Conservation (phyloP, 2,797 vertebrate species). For the Chanos chanos region DNA sequence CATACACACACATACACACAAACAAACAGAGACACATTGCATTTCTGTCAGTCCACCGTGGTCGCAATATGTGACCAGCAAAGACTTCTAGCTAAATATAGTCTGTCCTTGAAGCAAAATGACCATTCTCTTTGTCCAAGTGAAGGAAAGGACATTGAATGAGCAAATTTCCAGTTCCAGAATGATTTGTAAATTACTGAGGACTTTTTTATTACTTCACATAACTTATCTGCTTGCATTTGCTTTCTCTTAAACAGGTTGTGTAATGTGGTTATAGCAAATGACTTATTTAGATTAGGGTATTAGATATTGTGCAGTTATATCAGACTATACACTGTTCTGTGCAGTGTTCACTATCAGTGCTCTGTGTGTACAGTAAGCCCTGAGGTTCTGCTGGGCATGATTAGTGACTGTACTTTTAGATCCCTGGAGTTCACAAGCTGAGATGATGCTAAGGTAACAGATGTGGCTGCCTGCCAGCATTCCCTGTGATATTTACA, state of each 20-base stretch:
- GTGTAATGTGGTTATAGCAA: background rate
- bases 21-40: background rate
- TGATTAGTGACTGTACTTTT: background rate
- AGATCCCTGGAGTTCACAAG: slow-evolving; percentile 2
- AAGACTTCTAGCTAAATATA: slow-evolving; percentile 31
- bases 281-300: background rate
- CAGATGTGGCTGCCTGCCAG: slow-evolving; percentile 43
- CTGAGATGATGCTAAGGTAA: slow-evolving; percentile 35
- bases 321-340: too few species aligned
- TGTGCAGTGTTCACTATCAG: too few species aligned
- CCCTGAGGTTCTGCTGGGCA: too few species aligned
- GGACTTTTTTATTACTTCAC: too few species aligned
- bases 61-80: slow-evolving; percentile 20
- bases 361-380: background rate
- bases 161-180: slow-evolving; percentile 2
- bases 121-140: background rate
- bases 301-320: too few species aligned
- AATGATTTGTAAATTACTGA: background rate
- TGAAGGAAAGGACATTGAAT: slow-evolving; percentile 16
- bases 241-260: too few species aligned
- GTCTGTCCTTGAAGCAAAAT: slow-evolving; percentile 20
- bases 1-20: slow-evolving; percentile 16
- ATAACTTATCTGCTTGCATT: too few species aligned
- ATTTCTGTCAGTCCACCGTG: slow-evolving; percentile 17
- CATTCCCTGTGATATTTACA: slow-evolving; percentile 40